A percentile compares a stretch with the other conserved stretches of the same genome.
Conservation (phyloP, 2,113 vertebrate genomes). For the Xyliphius kryptos region DNA sequence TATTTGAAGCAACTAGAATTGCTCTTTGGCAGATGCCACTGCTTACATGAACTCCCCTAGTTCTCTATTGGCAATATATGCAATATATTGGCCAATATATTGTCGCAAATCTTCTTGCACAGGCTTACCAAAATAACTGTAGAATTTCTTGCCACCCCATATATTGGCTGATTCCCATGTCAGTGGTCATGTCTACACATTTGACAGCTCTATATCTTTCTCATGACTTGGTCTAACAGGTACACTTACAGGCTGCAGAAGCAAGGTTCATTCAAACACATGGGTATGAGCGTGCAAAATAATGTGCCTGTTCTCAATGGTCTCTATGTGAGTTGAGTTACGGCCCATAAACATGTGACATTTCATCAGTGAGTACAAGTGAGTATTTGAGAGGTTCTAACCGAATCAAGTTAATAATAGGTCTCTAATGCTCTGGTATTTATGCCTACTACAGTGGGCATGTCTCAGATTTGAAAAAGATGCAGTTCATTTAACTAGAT, state of each 20-base stretch:
- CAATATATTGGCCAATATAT: too few species aligned
- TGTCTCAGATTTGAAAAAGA: too few species aligned
- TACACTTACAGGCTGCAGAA: conserved; percentile 6
- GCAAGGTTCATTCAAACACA: conserved; percentile 18
- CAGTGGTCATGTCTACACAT: conserved; percentile 8
- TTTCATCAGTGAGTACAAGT: conserved; percentile 36
- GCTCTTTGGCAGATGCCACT: too few species aligned
- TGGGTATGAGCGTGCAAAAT: conserved; percentile 17
- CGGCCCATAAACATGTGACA: conserved; percentile 36
- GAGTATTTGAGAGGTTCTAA: conserved; percentile 14
- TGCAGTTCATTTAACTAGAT: too few species aligned
- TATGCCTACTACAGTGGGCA: too few species aligned
- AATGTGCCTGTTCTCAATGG: conserved; percentile 15
- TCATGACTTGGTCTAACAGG: background rate
- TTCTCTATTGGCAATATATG: too few species aligned
- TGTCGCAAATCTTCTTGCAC: conserved; percentile 16
- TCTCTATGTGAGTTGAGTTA: conserved; percentile 34
- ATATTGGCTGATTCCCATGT: background rate
- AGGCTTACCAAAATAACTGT: too few species aligned
- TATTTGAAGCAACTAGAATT: too few species aligned
- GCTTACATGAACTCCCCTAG: too few species aligned
- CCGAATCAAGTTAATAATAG: conserved; percentile 25
- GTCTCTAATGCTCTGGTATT: conserved; percentile 21
- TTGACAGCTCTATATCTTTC: conserved; percentile 2
- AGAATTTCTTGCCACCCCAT: too few species aligned